Percentiles rank a stretch among this genome's conserved stretches.
Conservation (phyloP, 2,888 invertebrate genomes). For the Peribatodes rhomboidaria region DNA sequence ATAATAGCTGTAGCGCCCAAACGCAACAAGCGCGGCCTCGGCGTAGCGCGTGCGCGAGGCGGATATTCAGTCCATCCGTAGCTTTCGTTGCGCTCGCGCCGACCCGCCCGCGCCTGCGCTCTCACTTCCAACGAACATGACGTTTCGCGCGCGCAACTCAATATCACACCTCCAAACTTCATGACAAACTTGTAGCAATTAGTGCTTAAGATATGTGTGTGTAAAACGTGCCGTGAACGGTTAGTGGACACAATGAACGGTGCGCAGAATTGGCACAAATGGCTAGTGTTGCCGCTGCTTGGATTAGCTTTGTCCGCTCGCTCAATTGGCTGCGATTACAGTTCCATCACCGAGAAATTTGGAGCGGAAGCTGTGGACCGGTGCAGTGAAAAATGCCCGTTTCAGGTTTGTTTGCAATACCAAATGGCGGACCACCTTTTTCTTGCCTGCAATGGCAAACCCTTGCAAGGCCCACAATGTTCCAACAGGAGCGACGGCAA, state of each 20-base stretch:
- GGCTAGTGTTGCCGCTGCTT: constrained; percentile 83
- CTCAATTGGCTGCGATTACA: constrained; percentile 85
- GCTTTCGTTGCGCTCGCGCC: constrained; percentile 79
- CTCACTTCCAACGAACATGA: constrained; percentile 56
- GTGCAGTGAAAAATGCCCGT: constrained; percentile 84
- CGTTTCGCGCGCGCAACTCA: constrained; percentile 56
- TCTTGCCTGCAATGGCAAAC: neutral
- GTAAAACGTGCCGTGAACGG: constrained; percentile 62
- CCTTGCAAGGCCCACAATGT: neutral
- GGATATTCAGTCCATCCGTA: constrained; percentile 70
- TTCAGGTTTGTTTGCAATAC: constrained; percentile 71
- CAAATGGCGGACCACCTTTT: neutral
- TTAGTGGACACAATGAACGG: constrained; percentile 77
- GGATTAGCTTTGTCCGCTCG: constrained; percentile 86
- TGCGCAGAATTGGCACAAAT: constrained; percentile 85
- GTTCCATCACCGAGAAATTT: constrained; percentile 85
- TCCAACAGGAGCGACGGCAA: neutral
- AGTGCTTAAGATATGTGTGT: constrained; percentile 54
- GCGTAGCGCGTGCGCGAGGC: constrained; percentile 69
- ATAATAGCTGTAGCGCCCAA: constrained; percentile 76
- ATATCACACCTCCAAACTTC: constrained; percentile 40
- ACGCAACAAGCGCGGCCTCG: constrained; percentile 60
- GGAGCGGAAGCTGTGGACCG: constrained; percentile 83
- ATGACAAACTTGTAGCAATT: constrained; percentile 37
- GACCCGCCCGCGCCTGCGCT: constrained; percentile 47